These are phyloP conservation scores for Petrocephalus sullivani DNA, from an alignment of 2,797 vertebrate species.

Conservation along the genomic window DNA sequence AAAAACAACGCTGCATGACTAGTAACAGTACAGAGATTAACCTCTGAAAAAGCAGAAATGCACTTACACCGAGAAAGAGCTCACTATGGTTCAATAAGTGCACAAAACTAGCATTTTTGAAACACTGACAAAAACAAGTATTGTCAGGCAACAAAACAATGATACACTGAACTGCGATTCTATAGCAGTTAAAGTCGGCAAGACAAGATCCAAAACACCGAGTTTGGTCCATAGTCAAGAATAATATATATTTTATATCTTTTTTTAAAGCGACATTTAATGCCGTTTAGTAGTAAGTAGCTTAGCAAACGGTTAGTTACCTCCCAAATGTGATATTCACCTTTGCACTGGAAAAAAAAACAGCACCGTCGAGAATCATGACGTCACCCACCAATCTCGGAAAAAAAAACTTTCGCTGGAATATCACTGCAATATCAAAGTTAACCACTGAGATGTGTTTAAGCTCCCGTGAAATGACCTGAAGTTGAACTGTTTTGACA, in stretches of 20 bases:
- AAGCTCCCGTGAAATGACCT: constrained; percentile 33
- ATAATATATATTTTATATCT: constrained; percentile 26
- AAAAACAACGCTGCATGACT: constrained; percentile 85
- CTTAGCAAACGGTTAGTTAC: constrained; percentile 23
- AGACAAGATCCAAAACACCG: constrained; percentile 61
- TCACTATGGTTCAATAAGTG: constrained; percentile 90
- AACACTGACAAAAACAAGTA: constrained; percentile 83
- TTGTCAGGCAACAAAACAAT: constrained; percentile 87
- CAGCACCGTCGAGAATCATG: neutral
- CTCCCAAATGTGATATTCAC: constrained; percentile 24
- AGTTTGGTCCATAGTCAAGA: constrained; percentile 63
- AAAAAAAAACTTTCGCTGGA: constrained; percentile 27
- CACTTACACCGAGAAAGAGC: constrained; percentile 84
- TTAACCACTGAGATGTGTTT: constrained; percentile 34
- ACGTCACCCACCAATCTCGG: neutral
- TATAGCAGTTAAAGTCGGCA: constrained; percentile 82
- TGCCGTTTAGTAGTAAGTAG: constrained; percentile 24
- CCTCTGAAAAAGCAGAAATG: constrained; percentile 77
- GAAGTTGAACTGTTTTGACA: constrained; percentile 51
- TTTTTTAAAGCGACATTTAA: constrained; percentile 26
- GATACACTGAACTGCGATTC: constrained; percentile 90
- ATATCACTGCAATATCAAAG: constrained; percentile 35
- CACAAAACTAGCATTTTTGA: constrained; percentile 77
- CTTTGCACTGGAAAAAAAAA: neutral
- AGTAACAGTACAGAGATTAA: constrained; percentile 76